phyloP scores from a whole-genome alignment of 2,888 invertebrate genomes.

The Enchytraeus crypticus region DNA sequence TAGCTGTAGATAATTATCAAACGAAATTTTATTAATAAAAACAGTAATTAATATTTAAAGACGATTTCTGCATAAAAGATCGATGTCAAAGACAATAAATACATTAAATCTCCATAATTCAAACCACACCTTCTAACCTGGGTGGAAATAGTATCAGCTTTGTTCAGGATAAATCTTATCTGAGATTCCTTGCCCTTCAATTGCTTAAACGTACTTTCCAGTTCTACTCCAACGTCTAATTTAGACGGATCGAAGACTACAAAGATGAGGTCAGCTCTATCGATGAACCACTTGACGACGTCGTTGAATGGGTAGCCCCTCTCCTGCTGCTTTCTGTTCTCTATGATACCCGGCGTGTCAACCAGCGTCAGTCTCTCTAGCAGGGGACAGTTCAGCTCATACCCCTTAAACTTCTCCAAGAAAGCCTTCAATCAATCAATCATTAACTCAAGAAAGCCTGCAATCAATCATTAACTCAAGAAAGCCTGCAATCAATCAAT shows the following conservation, averaged over 20 bases:
- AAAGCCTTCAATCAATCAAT: conserved; percentile 7
- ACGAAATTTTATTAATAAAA: no score
- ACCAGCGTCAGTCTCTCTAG: conserved; percentile 67
- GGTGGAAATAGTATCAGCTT: conserved; percentile 72
- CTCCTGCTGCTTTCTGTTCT: conserved; percentile 79
- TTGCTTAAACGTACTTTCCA: conserved; percentile 57
- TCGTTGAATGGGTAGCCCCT: conserved; percentile 88
- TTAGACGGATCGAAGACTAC: conserved; percentile 90
- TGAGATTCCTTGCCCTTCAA: conserved; percentile 48
- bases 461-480: no score
- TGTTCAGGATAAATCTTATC: conserved; percentile 85
- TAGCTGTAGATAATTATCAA: no score
- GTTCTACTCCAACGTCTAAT: conserved; percentile 86
- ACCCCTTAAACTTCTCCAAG: conserved; percentile 46
- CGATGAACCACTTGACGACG: conserved; percentile 94
- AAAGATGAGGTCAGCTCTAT: conserved; percentile 88
- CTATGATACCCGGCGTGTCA: conserved; percentile 88
- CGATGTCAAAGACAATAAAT: no score
- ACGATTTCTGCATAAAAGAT: no score
- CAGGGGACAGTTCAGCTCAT: conserved; percentile 27
- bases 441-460: no score
- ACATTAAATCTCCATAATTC: no score
- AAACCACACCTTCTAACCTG: no score
- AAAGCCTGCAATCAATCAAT: no score
- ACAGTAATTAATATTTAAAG: no score